Evolutionary conservation across 2,797 vertebrate species (phyloP), one percentile per base, ranked within the genome.

Genomic region (Pangasius macronema): DNA sequence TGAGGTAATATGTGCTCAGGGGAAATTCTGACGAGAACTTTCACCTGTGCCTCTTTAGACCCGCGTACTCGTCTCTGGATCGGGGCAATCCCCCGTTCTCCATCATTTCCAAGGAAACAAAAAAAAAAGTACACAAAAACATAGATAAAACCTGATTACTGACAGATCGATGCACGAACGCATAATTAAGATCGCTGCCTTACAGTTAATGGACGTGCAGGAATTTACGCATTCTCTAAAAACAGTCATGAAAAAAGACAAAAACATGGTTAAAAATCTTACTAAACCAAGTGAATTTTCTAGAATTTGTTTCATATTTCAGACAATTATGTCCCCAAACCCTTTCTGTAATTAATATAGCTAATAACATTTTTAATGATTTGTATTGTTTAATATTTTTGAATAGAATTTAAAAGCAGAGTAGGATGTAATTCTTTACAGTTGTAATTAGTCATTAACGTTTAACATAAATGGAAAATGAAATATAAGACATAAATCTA

Each of bases 21-120:
- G 90, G 90, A 88, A 91, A 87, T 86, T 86, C 87, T 89, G 68
- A 88, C 57, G 39, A 88, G 59, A 85, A 87, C 90, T 91, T 89
- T 91, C 87, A 88, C 87, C 87, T 84, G 85, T 67, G 83, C 80
- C 83, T 79, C 33, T 79, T 67, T 39, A 39, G 82, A 84, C 73
- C 84, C 49, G 51, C 16, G 63, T 77, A 55, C 51, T 61, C 46
- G 82, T 85, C 73, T 87, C 53, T 80, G 83, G 67, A 33, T 67
- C 72, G 70, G 88, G 89, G 90, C 84, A 91, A 90, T 86, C 87
- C 90, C 90, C 90, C 86, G 27, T 86, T 82, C 82, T 87, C 68
- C 42, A 27, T 57, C 30, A 77, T 87, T 91, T 89, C 86, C 86
- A 87, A 88, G 86, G 73, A 82, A 91, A n/a, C 86, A 85, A n/a